Base-by-base conservation (phyloP, 2,797 vertebrate genomes). In the Lateolabrax maculatus region DNA sequence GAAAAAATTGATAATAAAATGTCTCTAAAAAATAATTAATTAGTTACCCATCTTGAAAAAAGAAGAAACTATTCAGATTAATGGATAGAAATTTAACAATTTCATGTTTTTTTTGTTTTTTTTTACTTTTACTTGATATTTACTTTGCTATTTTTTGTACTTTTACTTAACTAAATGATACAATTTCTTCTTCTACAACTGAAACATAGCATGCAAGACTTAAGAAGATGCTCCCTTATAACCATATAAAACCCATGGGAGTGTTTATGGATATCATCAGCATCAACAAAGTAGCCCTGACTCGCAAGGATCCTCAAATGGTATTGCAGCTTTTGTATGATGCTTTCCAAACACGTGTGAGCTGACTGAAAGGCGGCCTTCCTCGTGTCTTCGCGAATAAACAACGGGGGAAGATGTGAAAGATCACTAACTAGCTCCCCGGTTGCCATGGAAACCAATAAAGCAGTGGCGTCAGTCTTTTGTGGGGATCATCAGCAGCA, bases 341-440 rank as follows among this genome's bases (percentile, higher is more conserved):
- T 11, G 9, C 43, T 65, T 53, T 58, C 49, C 73, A 46, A 73
- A 81, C 29, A 62, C 73, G 23, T 53, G 52, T 41, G 27, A 55
- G 2, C 51, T 0, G 34, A 55, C 64, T 71, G 84, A 80, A 86
- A 81, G 56, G 74, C 67, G 0, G 41, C 41, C 64, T 70, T 65
- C 68, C 77, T 78, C 29, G 2, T 57, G 62, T 70, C 80, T 57
- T n/a, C 46, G n/a, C 12, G 31, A 48, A 66, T 55, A 65, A 84
- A 83, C 71, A 77, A 64, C 68, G 70, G 61, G 63, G 65, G 46
- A 75, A 67, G 44, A 86, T 70, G 84, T 87, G 86, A 90, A 90
- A 89, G 80, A 81, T 83, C 80, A 75, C 85, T 85, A 87, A 90
- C 86, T 86, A 86, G 89, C 86, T 84, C 90, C 85, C 87, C 79